A percentile compares a stretch with the other conserved stretches of the same genome.
These are phyloP conservation scores for Seriola dumerili DNA, from an alignment of 2,113 vertebrate species.

Conservation along the genomic window DNA sequence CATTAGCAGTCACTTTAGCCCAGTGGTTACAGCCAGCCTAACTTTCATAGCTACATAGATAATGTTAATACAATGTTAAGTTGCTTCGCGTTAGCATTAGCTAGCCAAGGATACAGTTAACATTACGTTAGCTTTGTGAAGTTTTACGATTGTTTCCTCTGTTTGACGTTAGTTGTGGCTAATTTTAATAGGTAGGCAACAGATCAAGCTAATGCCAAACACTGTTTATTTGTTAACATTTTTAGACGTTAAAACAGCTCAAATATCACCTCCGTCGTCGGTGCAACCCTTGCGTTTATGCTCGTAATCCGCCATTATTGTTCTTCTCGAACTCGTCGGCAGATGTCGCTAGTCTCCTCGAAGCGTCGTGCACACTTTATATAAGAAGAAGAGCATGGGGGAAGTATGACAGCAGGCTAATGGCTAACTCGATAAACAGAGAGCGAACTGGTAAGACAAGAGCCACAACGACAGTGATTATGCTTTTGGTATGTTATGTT, in stretches of 20 bases:
- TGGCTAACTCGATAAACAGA: constrained; percentile 25
- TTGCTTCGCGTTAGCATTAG: constrained; percentile 32
- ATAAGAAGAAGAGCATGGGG: neutral
- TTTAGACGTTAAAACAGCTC: constrained; percentile 58
- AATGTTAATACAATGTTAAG: neutral
- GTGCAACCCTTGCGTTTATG: constrained; percentile 47
- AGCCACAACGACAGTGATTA: neutral
- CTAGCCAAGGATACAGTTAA: constrained; percentile 25
- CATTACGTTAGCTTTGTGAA: constrained; percentile 13
- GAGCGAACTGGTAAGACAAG: constrained; percentile 38
- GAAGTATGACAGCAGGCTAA: constrained; percentile 45
- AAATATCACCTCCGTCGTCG: constrained; percentile 84
- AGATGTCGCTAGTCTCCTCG: neutral
- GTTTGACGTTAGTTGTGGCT: neutral
- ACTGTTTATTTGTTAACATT: neutral
- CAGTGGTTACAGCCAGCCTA: neutral
- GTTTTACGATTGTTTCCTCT: neutral
- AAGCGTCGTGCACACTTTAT: constrained; percentile 5
- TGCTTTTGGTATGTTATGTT: neutral
- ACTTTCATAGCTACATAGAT: neutral
- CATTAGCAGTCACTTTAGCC: constrained; percentile 35
- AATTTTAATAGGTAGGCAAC: neutral
- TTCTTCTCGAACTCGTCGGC: neutral
- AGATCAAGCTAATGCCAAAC: neutral
- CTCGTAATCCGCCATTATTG: constrained; percentile 78